Evolutionary conservation across 2,113 vertebrate species (phyloP), one percentile per base, ranked within the genome.

Genomic region (Prinia subflava): DNA sequence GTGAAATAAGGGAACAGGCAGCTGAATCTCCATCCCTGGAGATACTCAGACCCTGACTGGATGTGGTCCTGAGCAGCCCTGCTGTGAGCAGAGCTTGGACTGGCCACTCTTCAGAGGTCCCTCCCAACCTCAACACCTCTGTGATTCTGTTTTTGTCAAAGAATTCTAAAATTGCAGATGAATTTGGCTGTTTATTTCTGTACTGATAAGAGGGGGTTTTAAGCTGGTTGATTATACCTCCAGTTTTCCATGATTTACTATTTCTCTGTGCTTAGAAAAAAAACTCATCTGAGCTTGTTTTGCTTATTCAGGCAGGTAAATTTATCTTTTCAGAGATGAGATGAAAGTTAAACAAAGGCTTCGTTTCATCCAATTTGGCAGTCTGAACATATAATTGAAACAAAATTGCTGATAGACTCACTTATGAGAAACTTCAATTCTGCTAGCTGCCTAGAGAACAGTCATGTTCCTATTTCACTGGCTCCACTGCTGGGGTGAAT

Each of bases 321-420:
- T 92, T 94, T 91, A 47, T 94, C 87, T 91, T 90, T 86, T 90
- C 67, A 77, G 52, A 55, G 39, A 55, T 85, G 93, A 94, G 59
- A 67, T 90, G 71, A 73, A 88, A 82, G 47, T 87, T 94, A 84
- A 67, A 81, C 41, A 78, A 76, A 88, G 71, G 75, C 63, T 92
- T 74, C 1, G 0, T 92, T 94, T 85, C 89, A 92, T 85, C 25
- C 71, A 87, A 21, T 95, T 95, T 91, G 74, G 50, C 90, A 95
- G 90, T 89, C 78, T 95, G 94, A 96, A 88, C 82, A 59, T 83
- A 37, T 83, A 95, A 95, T 93, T 95, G 95, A 76, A 92, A 85
- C 55, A 92, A 92, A 89, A 87, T 92, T 1, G 41, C 55, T 90
- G 74, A 67, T 31, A 65, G 84, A 94, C 59, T 94, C 84, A 77